Conservation (phyloP, 2,113 vertebrate genomes). For the Upupa epops region DNA sequence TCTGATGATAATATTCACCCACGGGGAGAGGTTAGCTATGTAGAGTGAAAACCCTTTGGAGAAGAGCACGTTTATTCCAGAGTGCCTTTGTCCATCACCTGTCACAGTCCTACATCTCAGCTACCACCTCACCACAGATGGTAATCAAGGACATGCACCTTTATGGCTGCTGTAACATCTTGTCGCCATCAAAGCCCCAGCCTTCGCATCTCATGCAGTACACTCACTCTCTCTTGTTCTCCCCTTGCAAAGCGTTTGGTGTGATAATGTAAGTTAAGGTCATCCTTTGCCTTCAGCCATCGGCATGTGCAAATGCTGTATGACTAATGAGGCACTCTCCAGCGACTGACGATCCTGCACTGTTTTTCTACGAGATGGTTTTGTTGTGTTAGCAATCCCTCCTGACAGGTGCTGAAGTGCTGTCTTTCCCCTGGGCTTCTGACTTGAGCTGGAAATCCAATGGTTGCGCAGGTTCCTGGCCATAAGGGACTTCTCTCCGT, state of each 20-base stretch:
- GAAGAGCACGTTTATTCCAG: not conserved
- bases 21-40: not conserved
- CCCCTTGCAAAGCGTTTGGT: conserved; percentile 16
- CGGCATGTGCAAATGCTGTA: conserved; percentile 21
- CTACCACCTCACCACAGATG: not conserved
- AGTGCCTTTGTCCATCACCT: not conserved
- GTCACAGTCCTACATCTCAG: not conserved
- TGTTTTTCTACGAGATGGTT: conserved; percentile 19
- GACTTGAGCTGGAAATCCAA: conserved; percentile 14
- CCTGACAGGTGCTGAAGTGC: conserved; percentile 42
- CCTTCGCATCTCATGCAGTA: not conserved
- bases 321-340: conserved; percentile 62
- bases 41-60: not conserved
- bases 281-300: conserved; percentile 67
- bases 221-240: not conserved
- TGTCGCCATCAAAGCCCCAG: not conserved
- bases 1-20: not conserved
- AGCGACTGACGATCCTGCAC: not conserved
- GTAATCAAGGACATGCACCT: not conserved
- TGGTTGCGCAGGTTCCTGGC: not conserved
- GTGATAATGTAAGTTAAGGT: conserved; percentile 68
- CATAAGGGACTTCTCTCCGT: not conserved
- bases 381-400: conserved; percentile 24
- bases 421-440: not conserved
- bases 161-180: not conserved